These are phyloP conservation scores for Aphidius colemani DNA, from an alignment of 2,888 invertebrate genomes.

Conservation along the genomic window DNA sequence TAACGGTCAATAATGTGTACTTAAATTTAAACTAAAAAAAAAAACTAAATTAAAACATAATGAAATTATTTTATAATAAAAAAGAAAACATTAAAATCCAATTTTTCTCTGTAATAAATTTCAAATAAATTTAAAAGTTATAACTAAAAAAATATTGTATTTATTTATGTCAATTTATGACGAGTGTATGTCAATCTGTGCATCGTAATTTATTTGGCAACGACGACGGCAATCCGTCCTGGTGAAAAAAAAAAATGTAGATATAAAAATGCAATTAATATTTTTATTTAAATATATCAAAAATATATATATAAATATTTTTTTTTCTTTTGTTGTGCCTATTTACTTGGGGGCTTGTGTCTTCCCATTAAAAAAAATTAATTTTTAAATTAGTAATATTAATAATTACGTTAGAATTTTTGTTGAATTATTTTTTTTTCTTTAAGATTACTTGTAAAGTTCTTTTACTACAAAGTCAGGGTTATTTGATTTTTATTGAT, in stretches of 20 bases:
- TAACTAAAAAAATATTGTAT: conserved; percentile 44
- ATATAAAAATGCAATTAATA: conserved; percentile 11
- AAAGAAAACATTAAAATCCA: no score
- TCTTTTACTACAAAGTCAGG: no score
- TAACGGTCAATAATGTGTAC: conserved; percentile 29
- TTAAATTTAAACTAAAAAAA: conserved; percentile 28
- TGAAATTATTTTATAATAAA: no score
- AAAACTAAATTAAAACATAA: no score
- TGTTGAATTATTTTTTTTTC: conserved; percentile 6
- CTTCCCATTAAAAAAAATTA: conserved; percentile 17
- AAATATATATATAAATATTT: not conserved
- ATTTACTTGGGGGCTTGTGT: conserved; percentile 1
- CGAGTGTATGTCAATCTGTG: conserved; percentile 49
- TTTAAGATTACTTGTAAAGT: conserved; percentile 1
- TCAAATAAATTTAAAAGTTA: conserved; percentile 31
- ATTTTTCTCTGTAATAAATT: conserved; percentile 19
- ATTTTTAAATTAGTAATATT: conserved; percentile 20
- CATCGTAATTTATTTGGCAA: conserved; percentile 34
- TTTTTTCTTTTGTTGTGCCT: not conserved
- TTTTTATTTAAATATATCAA: not conserved
- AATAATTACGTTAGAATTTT: conserved; percentile 15
- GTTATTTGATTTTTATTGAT: conserved; percentile 1
- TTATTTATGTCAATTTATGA: conserved; percentile 49
- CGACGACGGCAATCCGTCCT: conserved; percentile 21
- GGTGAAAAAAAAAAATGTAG: conserved; percentile 12